A percentile compares a stretch with the other conserved stretches of the same genome.
phyloP scores from a whole-genome alignment of 2,888 invertebrate species.

The Pyralis farinalis region DNA sequence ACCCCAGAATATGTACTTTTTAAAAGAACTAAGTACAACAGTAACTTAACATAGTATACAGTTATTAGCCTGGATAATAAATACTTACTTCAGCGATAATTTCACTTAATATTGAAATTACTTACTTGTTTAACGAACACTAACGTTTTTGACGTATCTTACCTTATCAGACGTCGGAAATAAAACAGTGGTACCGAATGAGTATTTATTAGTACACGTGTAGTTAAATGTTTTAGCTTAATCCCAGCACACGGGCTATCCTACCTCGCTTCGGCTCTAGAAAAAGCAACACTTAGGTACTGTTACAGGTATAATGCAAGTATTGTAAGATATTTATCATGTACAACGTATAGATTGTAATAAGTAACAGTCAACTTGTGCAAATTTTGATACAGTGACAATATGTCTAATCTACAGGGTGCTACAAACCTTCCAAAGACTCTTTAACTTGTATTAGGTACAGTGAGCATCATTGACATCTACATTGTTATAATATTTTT shows the following conservation, averaged over 20 bases:
- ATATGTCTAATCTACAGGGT: slow-evolving; percentile 47
- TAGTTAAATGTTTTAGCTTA: slow-evolving; percentile 29
- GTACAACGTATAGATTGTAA: slow-evolving; percentile 28
- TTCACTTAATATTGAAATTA: background rate
- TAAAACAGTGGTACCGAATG: slow-evolving; percentile 19
- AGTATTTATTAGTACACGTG: slow-evolving; percentile 28
- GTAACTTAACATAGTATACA: too few species aligned
- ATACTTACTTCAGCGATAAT: too few species aligned
- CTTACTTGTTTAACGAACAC: background rate
- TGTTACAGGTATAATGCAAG: slow-evolving; percentile 25
- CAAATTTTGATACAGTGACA: slow-evolving; percentile 42
- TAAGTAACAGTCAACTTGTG: slow-evolving; percentile 38
- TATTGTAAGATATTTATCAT: slow-evolving; percentile 19
- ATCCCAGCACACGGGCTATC: slow-evolving; percentile 38
- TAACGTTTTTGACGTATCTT: too few species aligned
- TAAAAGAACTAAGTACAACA: too few species aligned
- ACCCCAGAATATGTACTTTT: too few species aligned
- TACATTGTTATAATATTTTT: too few species aligned
- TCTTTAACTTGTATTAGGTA: too few species aligned
- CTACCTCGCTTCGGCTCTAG: slow-evolving; percentile 38
- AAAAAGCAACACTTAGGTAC: slow-evolving; percentile 49
- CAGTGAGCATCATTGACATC: background rate
- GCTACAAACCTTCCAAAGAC: slow-evolving; percentile 47
- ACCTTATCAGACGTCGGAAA: slow-evolving; percentile 7
- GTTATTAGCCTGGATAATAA: too few species aligned